Evolutionary conservation across 2,113 vertebrate genomes (phyloP).

Genomic region (Calypte anna): DNA sequence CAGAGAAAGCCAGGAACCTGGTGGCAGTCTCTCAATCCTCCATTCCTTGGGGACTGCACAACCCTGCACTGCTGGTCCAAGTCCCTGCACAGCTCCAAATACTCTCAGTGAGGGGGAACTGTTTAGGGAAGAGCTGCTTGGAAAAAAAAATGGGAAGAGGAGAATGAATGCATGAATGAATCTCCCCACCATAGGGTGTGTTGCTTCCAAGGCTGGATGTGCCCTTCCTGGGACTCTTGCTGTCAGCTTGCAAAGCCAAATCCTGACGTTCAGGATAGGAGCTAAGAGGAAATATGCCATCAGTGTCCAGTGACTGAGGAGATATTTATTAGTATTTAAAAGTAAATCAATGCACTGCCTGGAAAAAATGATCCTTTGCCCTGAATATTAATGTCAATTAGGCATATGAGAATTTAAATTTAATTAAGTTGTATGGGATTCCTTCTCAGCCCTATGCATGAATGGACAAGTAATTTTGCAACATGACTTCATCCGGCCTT

Average conservation of each 20-base stretch:
- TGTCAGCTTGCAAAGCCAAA: not conserved
- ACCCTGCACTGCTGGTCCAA: not conserved
- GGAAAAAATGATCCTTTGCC: conserved; percentile 38
- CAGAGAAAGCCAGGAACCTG: not conserved
- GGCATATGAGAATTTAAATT: conserved; percentile 46
- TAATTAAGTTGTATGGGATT: conserved; percentile 49
- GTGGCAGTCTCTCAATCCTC: not conserved
- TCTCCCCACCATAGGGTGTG: not conserved
- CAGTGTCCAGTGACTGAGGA: not conserved
- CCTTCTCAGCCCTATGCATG: conserved; percentile 38
- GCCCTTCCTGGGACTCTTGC: not conserved
- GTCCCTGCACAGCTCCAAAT: accelerated
- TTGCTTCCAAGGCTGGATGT: not conserved
- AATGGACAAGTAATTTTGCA: conserved; percentile 54
- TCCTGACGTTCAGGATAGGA: not conserved
- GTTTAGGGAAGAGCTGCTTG: not conserved
- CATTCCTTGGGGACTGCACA: accelerated
- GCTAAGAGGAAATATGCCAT: not conserved
- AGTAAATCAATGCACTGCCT: conserved; percentile 21
- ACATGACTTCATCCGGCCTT: conserved; percentile 30
- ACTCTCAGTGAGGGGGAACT: accelerated
- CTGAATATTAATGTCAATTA: conserved; percentile 60
- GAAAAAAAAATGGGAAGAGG: not conserved
- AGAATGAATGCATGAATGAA: not conserved
- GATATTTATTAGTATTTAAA: conserved; percentile 36